phyloP scores from a whole-genome alignment of 2,113 vertebrate genomes.

The Solea senegalensis region DNA sequence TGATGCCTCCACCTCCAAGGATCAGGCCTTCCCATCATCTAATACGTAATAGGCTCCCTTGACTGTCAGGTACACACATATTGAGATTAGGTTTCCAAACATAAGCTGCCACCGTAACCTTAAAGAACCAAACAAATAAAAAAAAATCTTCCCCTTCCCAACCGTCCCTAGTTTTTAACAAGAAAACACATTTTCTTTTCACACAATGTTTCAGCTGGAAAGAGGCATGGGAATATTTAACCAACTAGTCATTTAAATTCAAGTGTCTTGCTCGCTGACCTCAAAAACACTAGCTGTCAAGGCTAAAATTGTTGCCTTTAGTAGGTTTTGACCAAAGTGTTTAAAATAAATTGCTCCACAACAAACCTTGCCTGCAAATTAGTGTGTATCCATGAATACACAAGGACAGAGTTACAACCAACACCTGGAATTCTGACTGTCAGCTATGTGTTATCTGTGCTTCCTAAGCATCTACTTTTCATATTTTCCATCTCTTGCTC shows the following conservation, averaged over 20 bases:
- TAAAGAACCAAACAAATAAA: not conserved
- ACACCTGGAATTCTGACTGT: not conserved
- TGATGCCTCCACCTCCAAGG: no score
- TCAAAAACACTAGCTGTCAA: not conserved
- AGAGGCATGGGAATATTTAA: slow-evolving; percentile 14
- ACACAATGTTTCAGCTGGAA: not conserved
- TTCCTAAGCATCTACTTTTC: slow-evolving; percentile 10
- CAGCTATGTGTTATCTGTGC: not conserved
- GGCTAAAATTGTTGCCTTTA: slow-evolving; percentile 23
- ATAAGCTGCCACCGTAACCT: not conserved
- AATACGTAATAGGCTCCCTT: no score
- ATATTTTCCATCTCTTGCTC: not conserved
- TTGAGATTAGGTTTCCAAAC: no score
- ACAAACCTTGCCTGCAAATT: not conserved
- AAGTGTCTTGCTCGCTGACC: slow-evolving; percentile 11
- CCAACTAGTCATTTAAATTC: slow-evolving; percentile 21
- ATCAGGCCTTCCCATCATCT: no score
- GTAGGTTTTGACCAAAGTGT: slow-evolving; percentile 6
- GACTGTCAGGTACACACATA: no score
- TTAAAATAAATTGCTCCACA: slow-evolving; percentile 9
- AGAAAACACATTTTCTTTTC: not conserved
- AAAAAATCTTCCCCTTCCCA: not conserved
- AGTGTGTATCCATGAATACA: slow-evolving; percentile 3
- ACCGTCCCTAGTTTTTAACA: not conserved
- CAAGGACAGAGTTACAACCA: not conserved